These are phyloP conservation scores for Chaetops frenatus DNA, from an alignment of 2,113 vertebrate species.

Conservation along the genomic window DNA sequence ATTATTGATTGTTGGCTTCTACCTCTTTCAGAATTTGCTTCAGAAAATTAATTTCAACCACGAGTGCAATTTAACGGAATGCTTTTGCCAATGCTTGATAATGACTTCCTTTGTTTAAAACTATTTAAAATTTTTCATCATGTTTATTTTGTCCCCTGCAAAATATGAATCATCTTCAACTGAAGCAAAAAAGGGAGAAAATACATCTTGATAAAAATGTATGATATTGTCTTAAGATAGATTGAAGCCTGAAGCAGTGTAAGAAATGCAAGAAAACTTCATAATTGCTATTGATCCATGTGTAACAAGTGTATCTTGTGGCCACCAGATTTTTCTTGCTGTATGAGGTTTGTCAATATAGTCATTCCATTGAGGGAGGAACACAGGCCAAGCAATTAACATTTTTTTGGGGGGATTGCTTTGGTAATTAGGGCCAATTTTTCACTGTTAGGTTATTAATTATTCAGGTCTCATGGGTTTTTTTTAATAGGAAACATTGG, in stretches of 20 bases:
- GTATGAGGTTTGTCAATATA: conserved; percentile 42
- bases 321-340: conserved; percentile 9
- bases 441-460: conserved; percentile 52
- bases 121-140: background rate
- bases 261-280: conserved; percentile 25
- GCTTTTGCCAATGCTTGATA: background rate
- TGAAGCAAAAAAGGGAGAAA: background rate
- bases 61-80: background rate
- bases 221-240: background rate
- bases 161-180: background rate
- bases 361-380: conserved; percentile 17
- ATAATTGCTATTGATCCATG: conserved; percentile 49
- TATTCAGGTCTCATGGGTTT: conserved; percentile 34
- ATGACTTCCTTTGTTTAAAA: conserved; percentile 29
- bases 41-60: conserved; percentile 57
- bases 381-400: conserved; percentile 54
- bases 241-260: conserved; percentile 11
- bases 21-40: conserved; percentile 40
- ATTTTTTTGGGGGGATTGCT: background rate
- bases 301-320: conserved; percentile 14
- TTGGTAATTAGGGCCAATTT: conserved; percentile 47
- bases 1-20: conserved; percentile 58
- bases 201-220: background rate
- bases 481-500: conserved; percentile 1
- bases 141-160: background rate